These are phyloP conservation scores for Lagopus muta DNA, from an alignment of 2,113 vertebrate species.

Conservation along the genomic window DNA sequence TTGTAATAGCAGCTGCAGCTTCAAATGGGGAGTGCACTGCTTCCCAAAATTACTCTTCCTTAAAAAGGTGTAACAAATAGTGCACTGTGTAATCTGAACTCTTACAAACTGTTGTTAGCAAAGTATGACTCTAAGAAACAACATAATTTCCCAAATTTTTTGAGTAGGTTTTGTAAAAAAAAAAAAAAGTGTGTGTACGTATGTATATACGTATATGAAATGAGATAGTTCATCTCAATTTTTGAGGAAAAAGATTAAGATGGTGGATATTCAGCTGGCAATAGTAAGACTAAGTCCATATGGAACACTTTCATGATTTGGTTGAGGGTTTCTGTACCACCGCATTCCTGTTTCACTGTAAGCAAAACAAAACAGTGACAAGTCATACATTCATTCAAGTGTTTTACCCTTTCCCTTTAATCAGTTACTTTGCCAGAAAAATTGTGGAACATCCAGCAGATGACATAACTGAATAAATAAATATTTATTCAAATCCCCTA, in stretches of 20 bases:
- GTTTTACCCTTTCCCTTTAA: not conserved
- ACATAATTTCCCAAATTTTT: not conserved
- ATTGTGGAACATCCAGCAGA: not conserved
- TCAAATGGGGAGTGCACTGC: not conserved
- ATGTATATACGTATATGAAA: not conserved
- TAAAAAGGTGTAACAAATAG: not conserved
- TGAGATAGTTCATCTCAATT: not conserved
- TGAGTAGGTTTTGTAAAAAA: not conserved
- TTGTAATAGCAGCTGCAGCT: slow-evolving; percentile 7
- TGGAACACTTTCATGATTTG: not conserved
- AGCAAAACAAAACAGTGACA: not conserved
- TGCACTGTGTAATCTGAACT: not conserved
- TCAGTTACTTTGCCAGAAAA: not conserved
- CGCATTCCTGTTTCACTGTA: not conserved
- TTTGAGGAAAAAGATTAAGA: not conserved
- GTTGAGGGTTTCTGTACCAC: not conserved
- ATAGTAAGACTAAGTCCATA: not conserved
- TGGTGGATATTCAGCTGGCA: not conserved
- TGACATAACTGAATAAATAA: slow-evolving; percentile 32
- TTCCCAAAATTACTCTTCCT: slow-evolving; percentile 22
- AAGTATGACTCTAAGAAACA: slow-evolving; percentile 47
- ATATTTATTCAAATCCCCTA: slow-evolving; percentile 30
- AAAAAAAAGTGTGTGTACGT: not conserved
- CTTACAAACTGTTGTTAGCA: slow-evolving; percentile 9
- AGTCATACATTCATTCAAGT: not conserved